phyloP scores from a whole-genome alignment of 2,888 invertebrate species.

The Lasioglossum morio region DNA sequence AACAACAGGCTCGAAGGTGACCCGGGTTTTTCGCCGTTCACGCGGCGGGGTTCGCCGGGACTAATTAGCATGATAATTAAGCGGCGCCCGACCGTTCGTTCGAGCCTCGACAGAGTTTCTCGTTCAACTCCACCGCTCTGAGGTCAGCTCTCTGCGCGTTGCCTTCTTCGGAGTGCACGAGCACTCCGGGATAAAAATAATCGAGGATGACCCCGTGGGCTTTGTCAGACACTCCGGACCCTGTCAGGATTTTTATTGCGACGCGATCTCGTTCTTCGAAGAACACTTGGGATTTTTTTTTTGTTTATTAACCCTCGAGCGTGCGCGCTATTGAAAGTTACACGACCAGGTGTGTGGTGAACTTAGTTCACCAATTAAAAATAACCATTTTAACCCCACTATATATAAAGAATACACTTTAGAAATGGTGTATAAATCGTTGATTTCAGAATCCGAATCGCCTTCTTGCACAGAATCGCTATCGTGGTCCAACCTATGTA shows the following conservation, averaged over 20 bases:
- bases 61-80: slow-evolving; percentile 77
- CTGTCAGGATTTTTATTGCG: neutral
- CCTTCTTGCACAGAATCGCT: no score
- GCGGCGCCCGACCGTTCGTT: slow-evolving; percentile 58
- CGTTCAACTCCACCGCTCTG: slow-evolving; percentile 33
- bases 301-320: no score
- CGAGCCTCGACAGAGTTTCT: slow-evolving; percentile 53
- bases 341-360: no score
- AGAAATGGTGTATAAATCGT: no score
- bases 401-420: no score
- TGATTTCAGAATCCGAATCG: no score
- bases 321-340: no score
- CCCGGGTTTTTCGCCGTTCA: slow-evolving; percentile 54
- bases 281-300: neutral
- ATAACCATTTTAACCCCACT: no score
- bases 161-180: slow-evolving; percentile 1
- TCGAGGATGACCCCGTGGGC: neutral
- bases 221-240: neutral
- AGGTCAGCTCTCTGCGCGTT: slow-evolving; percentile 41
- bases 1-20: slow-evolving; percentile 41
- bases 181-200: neutral
- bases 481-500: no score
- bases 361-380: no score
- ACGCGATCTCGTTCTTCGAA: neutral
- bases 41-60: slow-evolving; percentile 60